A percentile compares a stretch with the other conserved stretches of the same genome.
phyloP scores from a whole-genome alignment of 2,113 vertebrate genomes.

The Aptenodytes patagonicus region DNA sequence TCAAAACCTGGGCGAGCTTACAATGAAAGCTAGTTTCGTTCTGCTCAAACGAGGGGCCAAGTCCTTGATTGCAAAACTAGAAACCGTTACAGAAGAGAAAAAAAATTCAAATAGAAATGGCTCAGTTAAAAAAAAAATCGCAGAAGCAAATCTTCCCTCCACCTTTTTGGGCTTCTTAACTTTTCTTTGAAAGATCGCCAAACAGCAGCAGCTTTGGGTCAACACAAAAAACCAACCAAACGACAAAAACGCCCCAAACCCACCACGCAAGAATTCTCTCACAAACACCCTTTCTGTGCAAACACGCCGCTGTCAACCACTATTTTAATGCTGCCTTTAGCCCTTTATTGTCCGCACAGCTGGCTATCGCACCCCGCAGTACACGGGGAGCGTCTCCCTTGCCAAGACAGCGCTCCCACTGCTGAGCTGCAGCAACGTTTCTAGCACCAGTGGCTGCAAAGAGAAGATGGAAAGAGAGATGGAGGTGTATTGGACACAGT shows the following conservation, averaged over 20 bases:
- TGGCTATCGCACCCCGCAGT: fast-evolving
- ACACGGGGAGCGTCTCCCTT: background rate
- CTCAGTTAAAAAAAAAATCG: background rate
- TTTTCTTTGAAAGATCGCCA: background rate
- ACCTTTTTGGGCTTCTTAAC: background rate
- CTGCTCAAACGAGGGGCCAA: background rate
- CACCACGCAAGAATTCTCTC: background rate
- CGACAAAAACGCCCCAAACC: background rate
- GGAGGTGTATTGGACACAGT: background rate
- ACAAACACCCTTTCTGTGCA: background rate
- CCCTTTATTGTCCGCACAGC: fast-evolving
- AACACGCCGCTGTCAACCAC: fast-evolving
- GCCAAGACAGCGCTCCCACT: fast-evolving
- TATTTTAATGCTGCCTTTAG: background rate
- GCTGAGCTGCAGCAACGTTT: background rate
- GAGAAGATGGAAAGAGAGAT: background rate
- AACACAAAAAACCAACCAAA: background rate
- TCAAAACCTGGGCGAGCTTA: background rate
- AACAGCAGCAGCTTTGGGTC: background rate
- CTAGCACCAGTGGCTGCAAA: background rate
- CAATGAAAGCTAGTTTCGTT: background rate
- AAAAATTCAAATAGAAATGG: background rate
- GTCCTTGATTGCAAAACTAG: background rate
- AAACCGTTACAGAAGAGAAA: background rate
- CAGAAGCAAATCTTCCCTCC: background rate